phyloP scores from a whole-genome alignment of 2,888 invertebrate species.

The Diarsia brunnea region DNA sequence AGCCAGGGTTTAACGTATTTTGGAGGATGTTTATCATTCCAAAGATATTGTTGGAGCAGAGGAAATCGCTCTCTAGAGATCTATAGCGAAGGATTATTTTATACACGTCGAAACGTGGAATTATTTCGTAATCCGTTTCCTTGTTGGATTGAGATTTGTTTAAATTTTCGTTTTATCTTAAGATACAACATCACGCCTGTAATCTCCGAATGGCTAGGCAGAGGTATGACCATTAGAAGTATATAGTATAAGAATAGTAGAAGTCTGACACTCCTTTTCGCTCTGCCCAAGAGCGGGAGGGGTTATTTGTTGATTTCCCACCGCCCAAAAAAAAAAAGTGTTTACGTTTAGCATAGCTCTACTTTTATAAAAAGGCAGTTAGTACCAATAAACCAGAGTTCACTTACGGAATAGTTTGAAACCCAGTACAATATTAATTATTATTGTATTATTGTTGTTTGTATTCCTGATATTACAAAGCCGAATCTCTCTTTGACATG shows the following conservation, averaged over 20 bases:
- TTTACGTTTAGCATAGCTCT: background rate
- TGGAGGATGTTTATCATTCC: conserved; percentile 15
- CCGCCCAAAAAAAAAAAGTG: too few species aligned
- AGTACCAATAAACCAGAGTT: background rate
- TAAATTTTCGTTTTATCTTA: background rate
- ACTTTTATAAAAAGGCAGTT: background rate
- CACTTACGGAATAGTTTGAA: background rate
- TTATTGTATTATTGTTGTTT: background rate
- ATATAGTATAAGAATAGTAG: too few species aligned
- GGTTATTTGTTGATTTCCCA: too few species aligned
- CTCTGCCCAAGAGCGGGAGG: too few species aligned
- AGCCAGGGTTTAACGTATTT: conserved; percentile 8
- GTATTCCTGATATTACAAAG: background rate
- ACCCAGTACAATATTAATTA: background rate
- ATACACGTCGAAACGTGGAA: background rate
- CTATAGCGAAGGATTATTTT: background rate
- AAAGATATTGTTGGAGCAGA: background rate
- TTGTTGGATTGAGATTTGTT: background rate
- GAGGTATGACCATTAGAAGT: too few species aligned
- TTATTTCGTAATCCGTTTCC: conserved; percentile 2
- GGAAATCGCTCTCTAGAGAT: conserved; percentile 15
- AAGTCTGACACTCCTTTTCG: too few species aligned
- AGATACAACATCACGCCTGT: too few species aligned
- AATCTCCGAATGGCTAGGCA: too few species aligned
- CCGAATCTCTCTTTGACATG: background rate